phyloP scores from a whole-genome alignment of 2,113 vertebrate genomes.

The Acrocephalus kingi region DNA sequence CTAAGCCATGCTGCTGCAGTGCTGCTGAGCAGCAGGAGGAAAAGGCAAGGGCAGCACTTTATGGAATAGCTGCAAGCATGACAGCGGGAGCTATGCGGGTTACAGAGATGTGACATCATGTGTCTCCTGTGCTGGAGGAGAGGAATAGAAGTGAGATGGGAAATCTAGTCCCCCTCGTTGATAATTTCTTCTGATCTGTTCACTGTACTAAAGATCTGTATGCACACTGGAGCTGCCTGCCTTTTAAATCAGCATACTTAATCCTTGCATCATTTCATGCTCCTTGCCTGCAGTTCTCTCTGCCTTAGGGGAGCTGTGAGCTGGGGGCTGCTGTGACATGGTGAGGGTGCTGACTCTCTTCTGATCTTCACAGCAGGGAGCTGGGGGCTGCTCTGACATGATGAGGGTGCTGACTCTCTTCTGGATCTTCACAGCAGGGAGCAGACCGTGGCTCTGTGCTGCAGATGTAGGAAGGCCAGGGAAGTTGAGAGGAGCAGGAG shows the following conservation, averaged over 20 bases:
- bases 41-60: not conserved
- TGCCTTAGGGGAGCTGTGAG: not conserved
- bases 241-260: not conserved
- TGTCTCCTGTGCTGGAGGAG: not conserved
- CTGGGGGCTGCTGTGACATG: too few relatives aligned
- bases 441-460: not conserved
- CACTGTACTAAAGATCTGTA: not conserved
- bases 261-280: not conserved
- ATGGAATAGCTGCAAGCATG: not conserved
- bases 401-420: not conserved
- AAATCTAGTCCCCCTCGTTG: not conserved
- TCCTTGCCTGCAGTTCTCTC: not conserved
- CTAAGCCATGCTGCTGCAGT: not conserved
- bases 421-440: not conserved
- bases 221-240: not conserved
- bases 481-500: not conserved
- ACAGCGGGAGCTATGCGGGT: rapidly evolving
- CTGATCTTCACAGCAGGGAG: not conserved
- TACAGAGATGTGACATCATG: not conserved
- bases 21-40: not conserved
- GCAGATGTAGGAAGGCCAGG: not conserved
- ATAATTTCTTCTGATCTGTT: not conserved
- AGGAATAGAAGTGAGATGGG: not conserved
- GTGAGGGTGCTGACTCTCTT: too few relatives aligned
- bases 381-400: not conserved